Percentiles rank a stretch among this genome's conserved stretches.
Evolutionary conservation across 2,888 invertebrate species (phyloP).

Genomic region (Orthosia gracilis): DNA sequence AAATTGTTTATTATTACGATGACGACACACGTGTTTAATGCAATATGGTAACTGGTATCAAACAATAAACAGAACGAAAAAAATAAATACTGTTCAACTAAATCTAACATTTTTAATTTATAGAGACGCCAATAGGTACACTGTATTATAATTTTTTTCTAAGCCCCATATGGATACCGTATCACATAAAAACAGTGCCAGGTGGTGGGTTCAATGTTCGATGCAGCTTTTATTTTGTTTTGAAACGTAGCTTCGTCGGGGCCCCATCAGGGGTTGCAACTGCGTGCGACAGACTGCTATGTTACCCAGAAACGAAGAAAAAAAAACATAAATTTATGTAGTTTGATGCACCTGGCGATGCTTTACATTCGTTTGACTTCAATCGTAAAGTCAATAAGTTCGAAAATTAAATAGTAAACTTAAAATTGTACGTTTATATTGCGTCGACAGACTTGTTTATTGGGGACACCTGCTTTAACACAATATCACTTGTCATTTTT

Average conservation of each 20-base stretch:
- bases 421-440: conserved; percentile 19
- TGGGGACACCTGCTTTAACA: conserved; percentile 58
- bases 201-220: conserved; percentile 87
- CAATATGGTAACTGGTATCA: conserved; percentile 2
- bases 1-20: conserved; percentile 35
- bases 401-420: conserved; percentile 38
- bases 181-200: conserved; percentile 81
- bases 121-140: conserved; percentile 31
- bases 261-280: conserved; percentile 74
- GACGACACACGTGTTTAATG: conserved; percentile 17
- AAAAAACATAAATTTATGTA: conserved; percentile 65
- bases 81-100: background rate
- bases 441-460: conserved; percentile 51
- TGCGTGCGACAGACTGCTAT: conserved; percentile 59
- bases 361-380: conserved; percentile 53
- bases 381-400: conserved; percentile 40
- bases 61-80: conserved; percentile 1
- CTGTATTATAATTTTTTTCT: conserved; percentile 28
- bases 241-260: conserved; percentile 77
- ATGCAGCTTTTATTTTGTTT: conserved; percentile 84
- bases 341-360: conserved; percentile 79
- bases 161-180: conserved; percentile 62
- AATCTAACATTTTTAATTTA: conserved; percentile 24
- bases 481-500: conserved; percentile 45
- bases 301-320: conserved; percentile 30